Conservation (phyloP, 2,113 vertebrate genomes). For the Aegithalos caudatus region DNA sequence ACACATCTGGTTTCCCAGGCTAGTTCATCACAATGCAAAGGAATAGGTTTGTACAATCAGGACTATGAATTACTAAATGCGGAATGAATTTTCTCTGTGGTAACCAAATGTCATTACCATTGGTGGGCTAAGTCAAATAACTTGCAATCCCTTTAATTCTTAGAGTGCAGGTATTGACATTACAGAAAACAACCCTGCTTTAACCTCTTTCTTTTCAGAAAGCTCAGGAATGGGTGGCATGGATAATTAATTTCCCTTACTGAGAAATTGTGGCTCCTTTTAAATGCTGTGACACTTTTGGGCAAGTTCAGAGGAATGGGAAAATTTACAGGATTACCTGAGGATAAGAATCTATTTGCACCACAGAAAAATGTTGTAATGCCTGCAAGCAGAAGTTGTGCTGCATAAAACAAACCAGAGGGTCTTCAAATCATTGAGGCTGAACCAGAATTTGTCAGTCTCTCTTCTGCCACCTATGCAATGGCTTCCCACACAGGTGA, state of each 20-base stretch:
- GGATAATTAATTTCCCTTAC: slow-evolving; percentile 34
- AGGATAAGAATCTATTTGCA: background rate
- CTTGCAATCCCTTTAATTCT: slow-evolving; percentile 46
- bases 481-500: background rate
- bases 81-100: slow-evolving; percentile 38
- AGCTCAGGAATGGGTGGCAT: slow-evolving; percentile 34
- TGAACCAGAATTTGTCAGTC: background rate
- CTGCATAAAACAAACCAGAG: background rate
- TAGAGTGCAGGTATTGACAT: slow-evolving; percentile 49
- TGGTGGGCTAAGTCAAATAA: slow-evolving; percentile 42
- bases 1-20: background rate
- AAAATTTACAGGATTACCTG: background rate
- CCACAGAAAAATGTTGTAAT: background rate
- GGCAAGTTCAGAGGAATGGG: background rate
- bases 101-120: slow-evolving; percentile 41
- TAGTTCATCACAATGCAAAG: background rate
- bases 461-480: background rate
- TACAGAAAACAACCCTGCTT: slow-evolving; percentile 33
- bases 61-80: background rate
- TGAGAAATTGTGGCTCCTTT: background rate
- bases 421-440: background rate
- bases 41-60: background rate
- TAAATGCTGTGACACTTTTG: background rate
- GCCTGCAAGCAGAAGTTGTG: background rate
- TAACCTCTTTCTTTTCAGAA: slow-evolving; percentile 1